These are phyloP conservation scores for Oxycera nigricornis DNA, from an alignment of 2,888 invertebrate genomes.

Conservation along the genomic window DNA sequence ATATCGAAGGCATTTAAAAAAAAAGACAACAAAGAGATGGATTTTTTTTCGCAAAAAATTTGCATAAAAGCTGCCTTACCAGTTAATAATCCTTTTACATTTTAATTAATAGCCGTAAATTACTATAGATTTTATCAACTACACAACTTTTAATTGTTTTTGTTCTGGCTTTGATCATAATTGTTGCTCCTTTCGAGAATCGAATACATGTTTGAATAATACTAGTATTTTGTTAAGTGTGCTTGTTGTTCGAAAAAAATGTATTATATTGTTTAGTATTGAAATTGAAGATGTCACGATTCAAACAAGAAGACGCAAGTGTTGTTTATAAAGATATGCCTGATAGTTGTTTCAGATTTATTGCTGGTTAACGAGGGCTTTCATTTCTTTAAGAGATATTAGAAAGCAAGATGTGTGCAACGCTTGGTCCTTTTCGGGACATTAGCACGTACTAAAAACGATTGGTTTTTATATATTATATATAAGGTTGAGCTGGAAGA, in stretches of 20 bases:
- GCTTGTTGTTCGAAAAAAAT: neutral
- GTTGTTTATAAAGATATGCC: too few species aligned
- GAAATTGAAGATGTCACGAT: neutral
- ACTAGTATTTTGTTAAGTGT: neutral
- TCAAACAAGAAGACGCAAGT: neutral
- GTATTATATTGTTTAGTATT: neutral
- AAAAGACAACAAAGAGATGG: neutral
- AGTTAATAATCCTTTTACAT: neutral
- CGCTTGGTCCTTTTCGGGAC: too few species aligned
- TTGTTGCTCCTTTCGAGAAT: neutral
- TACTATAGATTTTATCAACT: neutral
- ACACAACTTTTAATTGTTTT: neutral
- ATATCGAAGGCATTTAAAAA: too few species aligned
- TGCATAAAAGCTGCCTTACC: conserved; percentile 6
- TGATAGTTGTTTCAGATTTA: neutral
- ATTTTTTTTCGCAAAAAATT: neutral
- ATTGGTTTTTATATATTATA: too few species aligned
- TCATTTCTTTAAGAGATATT: too few species aligned
- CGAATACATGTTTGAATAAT: neutral
- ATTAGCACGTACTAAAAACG: too few species aligned
- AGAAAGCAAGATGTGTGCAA: too few species aligned
- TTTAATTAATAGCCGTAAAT: neutral
- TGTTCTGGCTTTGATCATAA: neutral
- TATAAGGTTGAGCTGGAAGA: too few species aligned
- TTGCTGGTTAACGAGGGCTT: neutral